Conservation (phyloP, 2,888 invertebrate genomes). For the Parelbella ahira region DNA sequence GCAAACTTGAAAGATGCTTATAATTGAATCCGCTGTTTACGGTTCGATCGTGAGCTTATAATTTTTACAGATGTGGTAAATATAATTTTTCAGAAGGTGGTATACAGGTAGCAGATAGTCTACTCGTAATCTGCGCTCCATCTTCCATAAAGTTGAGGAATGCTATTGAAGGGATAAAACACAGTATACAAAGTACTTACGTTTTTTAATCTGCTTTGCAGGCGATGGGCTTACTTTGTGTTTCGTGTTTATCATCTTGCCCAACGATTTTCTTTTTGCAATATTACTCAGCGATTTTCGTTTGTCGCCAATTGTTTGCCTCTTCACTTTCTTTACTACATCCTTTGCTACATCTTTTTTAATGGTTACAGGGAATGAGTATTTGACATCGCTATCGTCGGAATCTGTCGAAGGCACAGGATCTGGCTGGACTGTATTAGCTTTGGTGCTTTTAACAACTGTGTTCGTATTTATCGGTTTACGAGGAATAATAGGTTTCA, state of each 20-base stretch:
- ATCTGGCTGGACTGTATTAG: constrained; percentile 34
- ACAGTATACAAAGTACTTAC: constrained; percentile 60
- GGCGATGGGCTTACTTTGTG: constrained; percentile 43
- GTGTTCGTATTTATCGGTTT: constrained; percentile 33
- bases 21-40: too few species aligned
- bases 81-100: too few species aligned
- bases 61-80: too few species aligned
- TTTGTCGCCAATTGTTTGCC: constrained; percentile 50
- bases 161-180: too few species aligned
- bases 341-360: constrained; percentile 20
- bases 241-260: constrained; percentile 42
- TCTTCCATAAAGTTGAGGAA: too few species aligned
- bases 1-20: too few species aligned
- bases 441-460: constrained; percentile 39
- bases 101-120: too few species aligned
- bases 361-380: constrained; percentile 59
- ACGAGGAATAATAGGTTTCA: constrained; percentile 47
- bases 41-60: too few species aligned
- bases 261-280: constrained; percentile 62
- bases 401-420: constrained; percentile 55
- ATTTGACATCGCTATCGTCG: constrained; percentile 70
- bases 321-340: constrained; percentile 36
- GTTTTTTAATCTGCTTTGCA: constrained; percentile 53
- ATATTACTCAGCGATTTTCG: constrained; percentile 57
- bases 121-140: too few species aligned